Evolutionary conservation across 2,113 vertebrate genomes (phyloP), one percentile per base, ranked within the genome.

Genomic region (Natator depressus): DNA sequence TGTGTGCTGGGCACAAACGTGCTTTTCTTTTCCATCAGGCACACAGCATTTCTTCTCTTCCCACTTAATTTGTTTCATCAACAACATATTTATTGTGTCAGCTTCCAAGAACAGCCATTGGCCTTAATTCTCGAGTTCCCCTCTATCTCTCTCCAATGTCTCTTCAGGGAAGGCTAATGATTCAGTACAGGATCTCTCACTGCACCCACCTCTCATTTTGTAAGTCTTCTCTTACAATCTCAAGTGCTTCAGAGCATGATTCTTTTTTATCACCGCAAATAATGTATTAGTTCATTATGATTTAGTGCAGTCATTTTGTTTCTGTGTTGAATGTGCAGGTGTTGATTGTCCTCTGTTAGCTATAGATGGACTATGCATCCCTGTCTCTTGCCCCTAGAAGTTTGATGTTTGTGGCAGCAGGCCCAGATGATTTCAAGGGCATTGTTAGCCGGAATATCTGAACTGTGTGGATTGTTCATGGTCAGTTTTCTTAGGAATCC

Each of bases 21-120:
- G 6, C 88, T 98, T 95, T 98, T 97, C 94, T 98, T 98, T 96
- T 94, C 91, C 47, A 94, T 89, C 93, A 96, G 96, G 93, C 96
- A 93, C 90, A 91, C 94, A 95, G 88, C 94, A 87, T 95, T 97
- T 80, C 92, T 94, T 97, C 93, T 95, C 85, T 98, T 98, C 95
- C 97, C 96, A 96, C 93, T 97, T 97, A 35, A 93, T 50, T 95
- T 92, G 35, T 65, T 94, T 90, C 49, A 97, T 97, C 95, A 96
- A 96, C 98, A 97, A 95, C 57, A 78, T 91, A 87, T 6, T 11
- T 85, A 95, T 91, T 96, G 91, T 98, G 90, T 92, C 83, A 86
- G 94, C 49, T 86, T 27, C 2, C 29, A 72, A 89, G 42, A 65
- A 49, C 25, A 85, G 47, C 51, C 82, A 35, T 76, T 62, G 90